A percentile compares a stretch with the other conserved stretches of the same genome.
Conservation (phyloP, 2,113 vertebrate species). For the Thamnaconus septentrionalis region DNA sequence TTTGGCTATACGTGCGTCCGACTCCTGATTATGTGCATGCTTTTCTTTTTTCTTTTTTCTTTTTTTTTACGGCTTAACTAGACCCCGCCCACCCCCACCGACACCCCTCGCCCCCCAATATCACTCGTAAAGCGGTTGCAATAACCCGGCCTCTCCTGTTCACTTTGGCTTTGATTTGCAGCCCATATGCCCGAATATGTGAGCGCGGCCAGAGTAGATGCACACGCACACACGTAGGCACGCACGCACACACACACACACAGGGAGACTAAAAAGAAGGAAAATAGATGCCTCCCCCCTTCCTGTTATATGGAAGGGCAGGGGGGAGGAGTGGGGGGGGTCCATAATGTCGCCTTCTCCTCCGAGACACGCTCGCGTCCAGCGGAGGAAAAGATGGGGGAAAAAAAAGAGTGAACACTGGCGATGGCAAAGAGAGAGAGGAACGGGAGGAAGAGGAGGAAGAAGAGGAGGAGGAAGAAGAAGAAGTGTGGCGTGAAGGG, state of each 20-base stretch:
- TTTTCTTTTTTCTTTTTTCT: too few relatives aligned
- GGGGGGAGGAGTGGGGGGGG: conserved; percentile 15
- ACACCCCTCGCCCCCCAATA: conserved; percentile 8
- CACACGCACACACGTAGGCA: too few relatives aligned
- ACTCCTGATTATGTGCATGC: conserved; percentile 53
- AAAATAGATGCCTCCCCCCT: conserved; percentile 27
- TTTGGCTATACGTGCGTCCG: conserved; percentile 40
- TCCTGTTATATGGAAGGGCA: conserved; percentile 48
- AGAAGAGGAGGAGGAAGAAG: conserved; percentile 24
- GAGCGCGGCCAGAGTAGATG: too few relatives aligned
- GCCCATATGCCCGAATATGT: neutral
- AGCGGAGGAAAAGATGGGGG: conserved; percentile 34
- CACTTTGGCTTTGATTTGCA: conserved; percentile 56
- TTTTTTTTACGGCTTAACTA: conserved; percentile 58
- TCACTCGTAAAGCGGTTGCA: conserved; percentile 56
- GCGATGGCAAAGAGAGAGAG: conserved; percentile 36
- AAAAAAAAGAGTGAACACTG: conserved; percentile 1
- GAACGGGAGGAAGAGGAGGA: conserved; percentile 11
- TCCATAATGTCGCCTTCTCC: conserved; percentile 28
- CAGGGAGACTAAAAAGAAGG: conserved; percentile 19
- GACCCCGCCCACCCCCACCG: conserved; percentile 17
- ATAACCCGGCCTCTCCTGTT: conserved; percentile 55
- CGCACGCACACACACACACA: too few relatives aligned
- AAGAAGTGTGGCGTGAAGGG: conserved; percentile 64
- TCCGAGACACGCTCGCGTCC: conserved; percentile 28